Evolutionary conservation across 1,140 invertebrate genomes (phyloP).

Genomic region (Drosophila ogumai): DNA sequence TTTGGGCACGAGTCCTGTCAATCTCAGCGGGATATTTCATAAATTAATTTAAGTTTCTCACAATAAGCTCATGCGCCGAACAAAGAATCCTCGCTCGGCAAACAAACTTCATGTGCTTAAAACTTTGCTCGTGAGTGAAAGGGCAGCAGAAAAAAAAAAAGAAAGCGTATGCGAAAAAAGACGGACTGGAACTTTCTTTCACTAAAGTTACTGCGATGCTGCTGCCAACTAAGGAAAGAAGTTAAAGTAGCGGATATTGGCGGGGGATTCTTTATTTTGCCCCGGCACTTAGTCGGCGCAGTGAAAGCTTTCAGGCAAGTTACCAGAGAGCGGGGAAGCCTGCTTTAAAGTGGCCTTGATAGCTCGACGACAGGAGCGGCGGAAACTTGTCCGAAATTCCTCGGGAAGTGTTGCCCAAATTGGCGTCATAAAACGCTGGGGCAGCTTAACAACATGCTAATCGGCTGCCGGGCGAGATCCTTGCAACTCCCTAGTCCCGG

Average conservation of each 20-base stretch:
- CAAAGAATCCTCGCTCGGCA: conserved; percentile 28
- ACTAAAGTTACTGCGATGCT: conserved; percentile 42
- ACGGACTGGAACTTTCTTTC: conserved; percentile 63
- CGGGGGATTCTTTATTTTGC: conserved; percentile 37
- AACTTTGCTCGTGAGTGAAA: conserved; percentile 71
- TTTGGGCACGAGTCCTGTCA: conserved; percentile 45
- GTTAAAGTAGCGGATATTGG: conserved; percentile 77
- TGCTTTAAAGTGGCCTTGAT: conserved; percentile 41
- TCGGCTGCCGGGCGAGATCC: conserved; percentile 41
- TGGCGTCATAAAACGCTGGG: conserved; percentile 43
- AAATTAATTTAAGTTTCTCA: conserved; percentile 81
- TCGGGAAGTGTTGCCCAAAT: conserved; percentile 28
- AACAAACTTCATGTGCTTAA: conserved; percentile 76
- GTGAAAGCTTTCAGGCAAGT: conserved; percentile 34
- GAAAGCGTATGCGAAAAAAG: conserved; percentile 24
- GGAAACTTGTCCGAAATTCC: conserved; percentile 41
- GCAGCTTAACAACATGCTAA: conserved; percentile 59
- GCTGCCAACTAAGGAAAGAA: conserved; percentile 50
- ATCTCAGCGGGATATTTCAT: conserved; percentile 65
- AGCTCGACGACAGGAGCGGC: conserved; percentile 2
- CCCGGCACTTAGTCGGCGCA: conserved; percentile 49
- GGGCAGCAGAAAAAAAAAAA: conserved; percentile 21
- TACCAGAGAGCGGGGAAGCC: conserved; percentile 3
- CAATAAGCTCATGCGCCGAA: conserved; percentile 60
- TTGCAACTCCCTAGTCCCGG: conserved; percentile 20